Conservation (phyloP, 2,888 invertebrate genomes). For the Leucania comma region DNA sequence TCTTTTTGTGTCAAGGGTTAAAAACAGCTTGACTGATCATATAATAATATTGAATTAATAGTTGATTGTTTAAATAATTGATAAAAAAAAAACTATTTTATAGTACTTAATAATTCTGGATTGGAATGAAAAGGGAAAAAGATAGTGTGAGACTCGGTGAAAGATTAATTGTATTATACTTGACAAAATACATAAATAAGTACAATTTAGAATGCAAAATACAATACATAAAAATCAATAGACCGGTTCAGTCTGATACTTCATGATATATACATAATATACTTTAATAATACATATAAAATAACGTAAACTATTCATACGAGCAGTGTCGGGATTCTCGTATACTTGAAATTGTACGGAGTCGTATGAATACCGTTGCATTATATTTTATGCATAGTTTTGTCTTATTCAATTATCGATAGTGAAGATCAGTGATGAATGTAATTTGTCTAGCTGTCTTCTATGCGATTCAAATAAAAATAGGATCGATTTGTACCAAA, state of each 20-base stretch:
- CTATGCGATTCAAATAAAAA: too few species aligned
- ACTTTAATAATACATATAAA: conserved; percentile 63
- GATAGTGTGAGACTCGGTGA: conserved; percentile 14
- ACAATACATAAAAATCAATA: conserved; percentile 62
- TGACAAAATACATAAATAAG: conserved; percentile 56
- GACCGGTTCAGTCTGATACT: conserved; percentile 72
- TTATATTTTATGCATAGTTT: conserved; percentile 2
- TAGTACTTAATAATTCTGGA: neutral
- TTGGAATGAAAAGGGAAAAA: conserved; percentile 23
- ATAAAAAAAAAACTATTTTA: neutral
- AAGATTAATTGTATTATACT: conserved; percentile 46
- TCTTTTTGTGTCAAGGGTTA: too few species aligned
- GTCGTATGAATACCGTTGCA: neutral
- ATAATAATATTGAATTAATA: neutral
- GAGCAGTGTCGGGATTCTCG: conserved; percentile 50
- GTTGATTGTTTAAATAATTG: neutral
- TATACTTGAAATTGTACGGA: conserved; percentile 65
- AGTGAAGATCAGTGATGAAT: neutral
- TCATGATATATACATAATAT: conserved; percentile 60
- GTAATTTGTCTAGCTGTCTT: neutral
- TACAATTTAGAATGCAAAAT: conserved; percentile 49
- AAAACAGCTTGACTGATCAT: neutral
- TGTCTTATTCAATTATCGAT: neutral
- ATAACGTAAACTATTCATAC: conserved; percentile 57
- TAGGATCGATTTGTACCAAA: too few species aligned